Percentiles rank a stretch among this genome's conserved stretches.
These are phyloP conservation scores for Ascidia mentula DNA, from an alignment of 23 tunicate species.

Conservation along the genomic window DNA sequence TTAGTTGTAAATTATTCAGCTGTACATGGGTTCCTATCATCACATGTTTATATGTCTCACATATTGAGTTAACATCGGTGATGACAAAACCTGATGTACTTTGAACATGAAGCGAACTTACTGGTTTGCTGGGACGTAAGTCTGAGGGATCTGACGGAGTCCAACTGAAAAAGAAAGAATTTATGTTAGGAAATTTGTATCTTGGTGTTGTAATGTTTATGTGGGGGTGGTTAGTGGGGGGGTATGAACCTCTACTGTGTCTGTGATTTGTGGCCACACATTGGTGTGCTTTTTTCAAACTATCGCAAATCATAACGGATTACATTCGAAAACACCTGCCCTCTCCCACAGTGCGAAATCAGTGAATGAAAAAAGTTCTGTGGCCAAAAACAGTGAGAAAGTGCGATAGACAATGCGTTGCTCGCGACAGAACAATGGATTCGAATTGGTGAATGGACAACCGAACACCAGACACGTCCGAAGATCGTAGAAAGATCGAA, in stretches of 20 bases:
- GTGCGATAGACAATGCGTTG: not conserved
- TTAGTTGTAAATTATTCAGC: too few species aligned
- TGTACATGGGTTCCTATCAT: too few species aligned
- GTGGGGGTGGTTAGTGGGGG: too few species aligned
- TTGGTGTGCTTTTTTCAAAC: not conserved
- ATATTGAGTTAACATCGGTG: too few species aligned
- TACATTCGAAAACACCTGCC: not conserved
- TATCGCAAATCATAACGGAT: constrained; percentile 1
- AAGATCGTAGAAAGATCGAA: too few species aligned
- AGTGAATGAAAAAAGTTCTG: not conserved
- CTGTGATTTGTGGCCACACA: too few species aligned
- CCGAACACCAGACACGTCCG: not conserved
- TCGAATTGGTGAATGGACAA: not conserved
- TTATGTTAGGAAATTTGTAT: too few species aligned
- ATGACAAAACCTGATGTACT: too few species aligned
- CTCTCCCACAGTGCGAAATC: not conserved
- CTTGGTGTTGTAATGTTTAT: too few species aligned
- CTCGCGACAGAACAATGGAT: not conserved
- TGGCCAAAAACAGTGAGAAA: not conserved
- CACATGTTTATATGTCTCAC: too few species aligned
- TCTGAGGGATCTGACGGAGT: constrained; percentile 32
- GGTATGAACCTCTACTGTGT: too few species aligned
- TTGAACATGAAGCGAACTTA: too few species aligned
- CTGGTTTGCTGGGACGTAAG: constrained; percentile 45
- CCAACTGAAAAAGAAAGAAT: constrained; percentile 24